These are phyloP conservation scores for Mya arenaria DNA, from an alignment of 1,140 invertebrate genomes.

Conservation along the genomic window DNA sequence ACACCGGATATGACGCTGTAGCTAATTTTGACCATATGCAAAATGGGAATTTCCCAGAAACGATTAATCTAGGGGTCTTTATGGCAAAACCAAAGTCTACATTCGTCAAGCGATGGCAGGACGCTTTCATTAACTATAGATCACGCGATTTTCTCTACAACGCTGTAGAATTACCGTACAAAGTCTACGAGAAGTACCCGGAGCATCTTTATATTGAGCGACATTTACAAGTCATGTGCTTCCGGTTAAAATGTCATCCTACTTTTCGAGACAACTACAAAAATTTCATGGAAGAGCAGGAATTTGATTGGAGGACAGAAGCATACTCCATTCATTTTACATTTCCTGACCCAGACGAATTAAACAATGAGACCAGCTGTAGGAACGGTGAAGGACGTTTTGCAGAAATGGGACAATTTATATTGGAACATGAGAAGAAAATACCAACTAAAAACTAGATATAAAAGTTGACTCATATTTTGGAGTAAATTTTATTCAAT, in stretches of 20 bases:
- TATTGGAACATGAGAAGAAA: conserved; percentile 57
- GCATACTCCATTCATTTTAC: conserved; percentile 74
- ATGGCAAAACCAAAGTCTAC: conserved; percentile 69
- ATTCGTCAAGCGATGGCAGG: conserved; percentile 69
- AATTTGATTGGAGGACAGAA: conserved; percentile 72
- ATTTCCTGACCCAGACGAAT: conserved; percentile 68
- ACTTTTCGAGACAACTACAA: conserved; percentile 65
- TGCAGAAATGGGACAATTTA: conserved; percentile 69
- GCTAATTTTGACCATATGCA: conserved; percentile 71
- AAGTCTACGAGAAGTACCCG: conserved; percentile 71
- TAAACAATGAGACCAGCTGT: conserved; percentile 55
- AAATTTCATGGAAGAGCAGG: conserved; percentile 58
- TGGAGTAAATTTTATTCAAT: no score
- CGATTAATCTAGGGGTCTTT: conserved; percentile 73
- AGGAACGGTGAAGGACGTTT: conserved; percentile 60
- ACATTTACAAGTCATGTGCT: conserved; percentile 72
- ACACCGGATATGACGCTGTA: conserved; percentile 65
- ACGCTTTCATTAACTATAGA: conserved; percentile 66
- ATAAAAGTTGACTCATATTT: no score
- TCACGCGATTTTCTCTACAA: conserved; percentile 72
- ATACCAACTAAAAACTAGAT: no score
- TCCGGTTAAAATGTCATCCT: conserved; percentile 71
- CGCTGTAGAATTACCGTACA: conserved; percentile 71
- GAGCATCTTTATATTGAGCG: conserved; percentile 66
- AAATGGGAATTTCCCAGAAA: conserved; percentile 63